Evolutionary conservation across 2,113 vertebrate species (phyloP).

Genomic region (Balaeniceps rex): DNA sequence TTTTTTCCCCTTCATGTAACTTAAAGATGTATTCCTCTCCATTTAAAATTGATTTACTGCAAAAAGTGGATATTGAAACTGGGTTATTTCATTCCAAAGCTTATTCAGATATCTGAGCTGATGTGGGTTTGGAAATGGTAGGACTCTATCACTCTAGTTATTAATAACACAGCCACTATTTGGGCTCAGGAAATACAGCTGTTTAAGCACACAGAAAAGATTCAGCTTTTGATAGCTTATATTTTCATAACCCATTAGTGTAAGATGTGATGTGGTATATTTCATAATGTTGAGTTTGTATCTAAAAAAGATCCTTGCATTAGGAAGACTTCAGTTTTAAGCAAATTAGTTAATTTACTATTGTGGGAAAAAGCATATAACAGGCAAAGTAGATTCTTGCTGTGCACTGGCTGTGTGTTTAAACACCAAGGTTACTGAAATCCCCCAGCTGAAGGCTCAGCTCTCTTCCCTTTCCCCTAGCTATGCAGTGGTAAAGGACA

Average conservation of each 20-base stretch:
- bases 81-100: background rate
- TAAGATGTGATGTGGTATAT: background rate
- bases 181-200: background rate
- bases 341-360: background rate
- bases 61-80: background rate
- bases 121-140: background rate
- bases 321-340: background rate
- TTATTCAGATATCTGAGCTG: background rate
- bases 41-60: background rate
- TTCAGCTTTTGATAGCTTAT: background rate
- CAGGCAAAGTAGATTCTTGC: background rate
- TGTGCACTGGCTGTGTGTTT: background rate
- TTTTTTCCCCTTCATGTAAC: background rate
- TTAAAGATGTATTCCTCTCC: background rate
- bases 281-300: background rate
- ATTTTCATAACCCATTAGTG: background rate
- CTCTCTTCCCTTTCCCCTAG: constrained; percentile 14
- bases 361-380: background rate
- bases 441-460: background rate
- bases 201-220: background rate
- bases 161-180: background rate
- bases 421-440: constrained; percentile 24
- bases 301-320: background rate
- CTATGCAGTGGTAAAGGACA: constrained; percentile 3
- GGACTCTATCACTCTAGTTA: background rate